Evolutionary conservation across 2,888 invertebrate genomes (phyloP), one percentile per base, ranked within the genome.

Genomic region (Leptinotarsa juncta): DNA sequence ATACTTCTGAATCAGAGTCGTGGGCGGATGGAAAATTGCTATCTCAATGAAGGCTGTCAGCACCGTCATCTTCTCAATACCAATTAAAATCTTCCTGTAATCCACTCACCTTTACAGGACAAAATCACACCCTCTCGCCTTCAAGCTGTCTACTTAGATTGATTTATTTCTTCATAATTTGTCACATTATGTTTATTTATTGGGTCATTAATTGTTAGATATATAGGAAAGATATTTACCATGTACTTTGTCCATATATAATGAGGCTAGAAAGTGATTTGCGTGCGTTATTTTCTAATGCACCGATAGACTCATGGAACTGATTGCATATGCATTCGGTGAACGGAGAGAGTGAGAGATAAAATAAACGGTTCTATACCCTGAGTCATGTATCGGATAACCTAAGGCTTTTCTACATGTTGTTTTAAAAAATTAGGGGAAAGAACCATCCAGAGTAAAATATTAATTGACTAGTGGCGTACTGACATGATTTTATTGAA

Each of bases 121-220:
- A n/a, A 16, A 55, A 57, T 57, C 69, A 69, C 69, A 69, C 74
- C 76, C 72, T 77, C 77, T 66, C 79, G 71, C 74, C 73, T 74
- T 74, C 76, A 65, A 68, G 65, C 68, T 71, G 70, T 60, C 51
- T 48, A 51, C 68, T 73, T 65, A 70, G 71, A 71, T 73, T 80
- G 80, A 82, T 82, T 82, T 82, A 82, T 80, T 79, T 73, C 60
- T 71, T 51, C 76, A 82, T 82, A 80, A 82, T 82, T 82, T 82
- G 81, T 81, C 82, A 82, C 81, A 82, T 82, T 81, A 81, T 77
- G 76, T 77, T 78, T 79, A 80, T 82, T 82, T 82, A 82, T 81
- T 77, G 72, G 81, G 75, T 77, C 81, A 78, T 82, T 82, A 81
- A 82, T 82, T 80, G 79, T 74, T 68, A 77, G 78, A 81, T 81